Conservation (phyloP, 1,140 invertebrate species). For the Drosophila pandora region DNA sequence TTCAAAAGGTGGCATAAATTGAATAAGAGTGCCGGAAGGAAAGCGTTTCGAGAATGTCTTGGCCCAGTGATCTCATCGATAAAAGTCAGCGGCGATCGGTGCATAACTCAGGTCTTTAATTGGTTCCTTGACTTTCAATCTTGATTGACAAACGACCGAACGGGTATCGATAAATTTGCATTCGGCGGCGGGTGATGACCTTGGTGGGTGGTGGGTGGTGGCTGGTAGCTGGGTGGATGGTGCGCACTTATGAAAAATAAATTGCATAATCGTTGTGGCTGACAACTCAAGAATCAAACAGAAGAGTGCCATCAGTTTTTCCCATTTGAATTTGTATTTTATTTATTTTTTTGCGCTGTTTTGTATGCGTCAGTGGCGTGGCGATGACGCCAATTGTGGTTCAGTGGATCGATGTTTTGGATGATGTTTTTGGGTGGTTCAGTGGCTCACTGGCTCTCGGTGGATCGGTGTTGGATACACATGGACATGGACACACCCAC, state of each 20-base stretch:
- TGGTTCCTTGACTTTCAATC: not conserved
- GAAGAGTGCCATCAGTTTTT: conserved; percentile 19
- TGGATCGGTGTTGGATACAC: conserved; percentile 9
- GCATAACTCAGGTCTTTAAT: conserved; percentile 28
- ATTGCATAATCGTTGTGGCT: conserved; percentile 66
- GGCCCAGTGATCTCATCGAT: conserved; percentile 32
- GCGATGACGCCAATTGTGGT: conserved; percentile 68
- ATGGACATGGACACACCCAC: conserved; percentile 49
- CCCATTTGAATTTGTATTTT: conserved; percentile 15
- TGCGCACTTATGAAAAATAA: conserved; percentile 44
- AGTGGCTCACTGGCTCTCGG: conserved; percentile 15
- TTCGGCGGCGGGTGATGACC: conserved; percentile 17
- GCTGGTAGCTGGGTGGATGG: conserved; percentile 13
- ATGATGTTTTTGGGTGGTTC: not conserved
- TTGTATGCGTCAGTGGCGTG: conserved; percentile 62
- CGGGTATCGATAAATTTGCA: conserved; percentile 44
- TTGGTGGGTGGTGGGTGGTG: conserved; percentile 29
- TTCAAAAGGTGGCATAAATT: not conserved
- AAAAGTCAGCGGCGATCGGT: conserved; percentile 2
- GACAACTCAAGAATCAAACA: conserved; percentile 62
- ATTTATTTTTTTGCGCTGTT: conserved; percentile 22
- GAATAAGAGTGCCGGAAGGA: not conserved
- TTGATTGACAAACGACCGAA: conserved; percentile 45
- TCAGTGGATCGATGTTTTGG: not conserved
- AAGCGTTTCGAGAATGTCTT: not conserved